Evolutionary conservation across 2,888 invertebrate genomes (phyloP).

Genomic region (Drosophila vallismaia): DNA sequence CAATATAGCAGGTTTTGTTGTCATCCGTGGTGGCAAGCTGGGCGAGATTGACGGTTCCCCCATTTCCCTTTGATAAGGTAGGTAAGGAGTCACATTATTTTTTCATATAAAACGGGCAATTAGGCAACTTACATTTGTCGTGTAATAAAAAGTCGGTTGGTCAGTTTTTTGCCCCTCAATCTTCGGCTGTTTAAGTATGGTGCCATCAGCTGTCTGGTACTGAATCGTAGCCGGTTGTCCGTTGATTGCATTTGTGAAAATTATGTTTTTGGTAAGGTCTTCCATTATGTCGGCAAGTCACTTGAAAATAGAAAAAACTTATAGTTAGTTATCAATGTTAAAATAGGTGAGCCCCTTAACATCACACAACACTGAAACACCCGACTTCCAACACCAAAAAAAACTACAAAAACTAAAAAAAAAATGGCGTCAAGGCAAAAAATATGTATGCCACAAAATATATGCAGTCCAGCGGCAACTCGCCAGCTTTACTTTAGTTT

Average conservation of each 20-base stretch:
- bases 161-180: slow-evolving; percentile 86
- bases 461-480: not conserved
- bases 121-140: slow-evolving; percentile 78
- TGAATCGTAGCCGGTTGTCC: slow-evolving; percentile 87
- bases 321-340: not conserved
- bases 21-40: slow-evolving; percentile 86
- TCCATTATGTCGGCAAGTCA: slow-evolving; percentile 69
- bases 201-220: slow-evolving; percentile 88
- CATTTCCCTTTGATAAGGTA: slow-evolving; percentile 81
- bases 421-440: slow-evolving; percentile 70
- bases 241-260: slow-evolving; percentile 87
- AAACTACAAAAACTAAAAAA: slow-evolving; percentile 50
- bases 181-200: slow-evolving; percentile 87
- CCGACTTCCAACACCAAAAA: slow-evolving; percentile 23
- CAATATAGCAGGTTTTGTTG: slow-evolving; percentile 90
- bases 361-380: slow-evolving; percentile 5
- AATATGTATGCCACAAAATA: slow-evolving; percentile 16
- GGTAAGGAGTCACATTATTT: not conserved
- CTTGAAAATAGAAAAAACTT: slow-evolving; percentile 3
- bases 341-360: not conserved
- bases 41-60: slow-evolving; percentile 88
- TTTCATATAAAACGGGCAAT: too few relatives aligned
- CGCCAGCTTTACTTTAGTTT: not conserved
- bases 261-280: slow-evolving; percentile 84
- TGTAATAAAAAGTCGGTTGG: slow-evolving; percentile 90